These are phyloP conservation scores for Hydriomena furcata DNA, from an alignment of 2,888 invertebrate species.

Conservation along the genomic window DNA sequence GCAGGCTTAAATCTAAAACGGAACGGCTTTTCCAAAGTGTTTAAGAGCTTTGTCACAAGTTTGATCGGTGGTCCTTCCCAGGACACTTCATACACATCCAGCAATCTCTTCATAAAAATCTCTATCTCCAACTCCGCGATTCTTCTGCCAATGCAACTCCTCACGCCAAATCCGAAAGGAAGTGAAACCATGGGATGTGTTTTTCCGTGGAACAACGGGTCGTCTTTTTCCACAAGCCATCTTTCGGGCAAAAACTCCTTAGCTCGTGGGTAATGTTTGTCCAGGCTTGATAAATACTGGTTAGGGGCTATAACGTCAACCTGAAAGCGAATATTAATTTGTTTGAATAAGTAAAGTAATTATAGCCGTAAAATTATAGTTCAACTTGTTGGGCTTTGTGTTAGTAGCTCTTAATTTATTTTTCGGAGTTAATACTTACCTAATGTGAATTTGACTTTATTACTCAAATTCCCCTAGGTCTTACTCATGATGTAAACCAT, in stretches of 20 bases:
- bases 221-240: slow-evolving; percentile 84
- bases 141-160: slow-evolving; percentile 87
- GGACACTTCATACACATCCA: slow-evolving; percentile 53
- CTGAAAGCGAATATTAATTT: slow-evolving; percentile 56
- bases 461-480: too few species aligned
- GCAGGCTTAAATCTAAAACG: slow-evolving; percentile 54
- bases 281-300: slow-evolving; percentile 83
- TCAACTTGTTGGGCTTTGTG: too few species aligned
- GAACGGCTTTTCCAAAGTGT: slow-evolving; percentile 60
- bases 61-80: slow-evolving; percentile 71
- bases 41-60: slow-evolving; percentile 53
- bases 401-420: too few species aligned
- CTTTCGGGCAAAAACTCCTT: slow-evolving; percentile 86
- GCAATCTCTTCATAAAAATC: slow-evolving; percentile 66
- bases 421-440: too few species aligned
- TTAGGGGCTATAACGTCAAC: slow-evolving; percentile 90
- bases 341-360: too few species aligned
- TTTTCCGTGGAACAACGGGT: slow-evolving; percentile 70
- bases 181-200: slow-evolving; percentile 84
- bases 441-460: too few species aligned
- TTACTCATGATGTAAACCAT: too few species aligned
- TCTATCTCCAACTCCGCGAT: slow-evolving; percentile 89
- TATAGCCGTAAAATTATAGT: too few species aligned
- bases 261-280: slow-evolving; percentile 82
- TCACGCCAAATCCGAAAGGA: slow-evolving; percentile 88